Evolutionary conservation across 2,888 invertebrate genomes (phyloP).

Genomic region (Cancer borealis): DNA sequence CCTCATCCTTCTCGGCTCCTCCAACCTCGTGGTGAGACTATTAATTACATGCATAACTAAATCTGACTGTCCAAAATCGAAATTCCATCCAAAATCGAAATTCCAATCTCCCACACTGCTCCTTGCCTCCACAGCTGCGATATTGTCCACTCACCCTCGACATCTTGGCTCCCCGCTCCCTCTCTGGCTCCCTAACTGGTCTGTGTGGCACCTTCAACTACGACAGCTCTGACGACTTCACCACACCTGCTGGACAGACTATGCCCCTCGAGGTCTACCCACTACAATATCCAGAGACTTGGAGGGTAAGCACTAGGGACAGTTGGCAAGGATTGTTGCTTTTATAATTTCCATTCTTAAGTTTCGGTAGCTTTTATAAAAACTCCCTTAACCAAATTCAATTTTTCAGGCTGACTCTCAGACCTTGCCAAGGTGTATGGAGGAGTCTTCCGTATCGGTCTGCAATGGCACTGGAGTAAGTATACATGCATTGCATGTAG

Average conservation of each 20-base stretch:
- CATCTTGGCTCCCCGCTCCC: neutral
- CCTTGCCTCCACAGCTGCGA: neutral
- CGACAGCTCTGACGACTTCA: neutral
- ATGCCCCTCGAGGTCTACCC: neutral
- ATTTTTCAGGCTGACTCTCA: neutral
- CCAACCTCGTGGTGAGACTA: neutral
- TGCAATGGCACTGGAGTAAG: neutral
- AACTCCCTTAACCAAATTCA: too few relatives aligned
- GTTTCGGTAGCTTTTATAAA: too few relatives aligned
- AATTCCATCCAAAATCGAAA: neutral
- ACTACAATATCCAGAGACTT: neutral
- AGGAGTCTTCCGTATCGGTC: neutral
- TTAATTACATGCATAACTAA: too few relatives aligned
- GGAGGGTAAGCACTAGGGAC: neutral
- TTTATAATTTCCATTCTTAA: too few relatives aligned
- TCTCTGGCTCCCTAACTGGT: neutral
- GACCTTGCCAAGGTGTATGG: neutral
- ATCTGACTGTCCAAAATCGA: neutral
- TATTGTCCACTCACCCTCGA: neutral
- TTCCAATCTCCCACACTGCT: neutral
- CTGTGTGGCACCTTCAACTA: neutral
- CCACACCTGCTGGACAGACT: neutral
- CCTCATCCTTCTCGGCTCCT: neutral
- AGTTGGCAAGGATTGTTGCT: neutral
- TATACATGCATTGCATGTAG: neutral